Conservation (phyloP, 2,113 vertebrate genomes). For the Paralichthys olivaceus region DNA sequence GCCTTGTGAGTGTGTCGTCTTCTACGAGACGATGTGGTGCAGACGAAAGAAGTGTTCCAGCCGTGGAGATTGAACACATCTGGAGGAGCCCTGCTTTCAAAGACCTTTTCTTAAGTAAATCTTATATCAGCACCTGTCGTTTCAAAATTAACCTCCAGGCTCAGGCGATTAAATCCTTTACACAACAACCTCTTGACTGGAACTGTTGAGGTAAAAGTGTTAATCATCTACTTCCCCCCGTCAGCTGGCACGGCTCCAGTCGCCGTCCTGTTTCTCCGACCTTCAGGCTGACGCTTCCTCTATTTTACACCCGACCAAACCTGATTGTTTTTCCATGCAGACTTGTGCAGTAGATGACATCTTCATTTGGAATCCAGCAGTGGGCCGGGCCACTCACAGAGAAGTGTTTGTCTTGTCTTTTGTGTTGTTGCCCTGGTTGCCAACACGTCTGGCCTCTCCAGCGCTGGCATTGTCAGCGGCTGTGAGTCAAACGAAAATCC, state of each 20-base stretch:
- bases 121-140: not conserved
- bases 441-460: constrained; percentile 52
- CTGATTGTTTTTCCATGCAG: constrained; percentile 28
- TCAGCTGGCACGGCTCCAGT: constrained; percentile 13
- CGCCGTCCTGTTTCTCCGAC: not conserved
- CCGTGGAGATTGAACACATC: constrained; percentile 33
- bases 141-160: not conserved
- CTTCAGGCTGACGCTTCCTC: constrained; percentile 19
- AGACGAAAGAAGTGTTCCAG: constrained; percentile 37
- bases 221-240: constrained; percentile 28
- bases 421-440: constrained; percentile 54
- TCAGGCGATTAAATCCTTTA: not conserved
- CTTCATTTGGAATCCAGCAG: constrained; percentile 69
- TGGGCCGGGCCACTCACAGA: constrained; percentile 63
- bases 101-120: not conserved
- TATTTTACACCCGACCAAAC: constrained; percentile 4
- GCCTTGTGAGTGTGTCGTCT: constrained; percentile 33
- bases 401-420: constrained; percentile 63
- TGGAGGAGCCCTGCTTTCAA: constrained; percentile 21
- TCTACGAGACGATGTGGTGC: constrained; percentile 40
- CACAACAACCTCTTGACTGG: not conserved
- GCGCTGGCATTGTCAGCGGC: constrained; percentile 46
- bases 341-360: constrained; percentile 54
- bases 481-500: constrained; percentile 51
- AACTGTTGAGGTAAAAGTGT: constrained; percentile 2